Base-by-base conservation (phyloP, 2,113 vertebrate species). In the Oxyruncus cristatus region DNA sequence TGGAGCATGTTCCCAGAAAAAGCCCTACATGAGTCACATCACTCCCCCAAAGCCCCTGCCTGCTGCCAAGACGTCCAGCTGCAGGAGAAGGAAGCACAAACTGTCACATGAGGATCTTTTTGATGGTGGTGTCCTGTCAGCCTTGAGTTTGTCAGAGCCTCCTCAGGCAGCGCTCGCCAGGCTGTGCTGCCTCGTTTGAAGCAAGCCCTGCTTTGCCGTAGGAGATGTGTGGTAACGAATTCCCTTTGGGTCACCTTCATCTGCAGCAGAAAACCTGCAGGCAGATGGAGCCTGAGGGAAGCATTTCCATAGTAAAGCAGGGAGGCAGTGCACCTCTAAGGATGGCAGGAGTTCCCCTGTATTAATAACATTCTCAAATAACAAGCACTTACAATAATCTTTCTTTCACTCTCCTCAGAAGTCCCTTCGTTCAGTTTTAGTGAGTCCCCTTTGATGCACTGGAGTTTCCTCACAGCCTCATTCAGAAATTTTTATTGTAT, bases 221-320 rank as follows among this genome's bases (percentile, higher is more conserved):
- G 88, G 88, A 95, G 65, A 85, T 26, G 44, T 4, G 65, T 75
- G 74, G 44, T 68, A 87, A 91, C 9, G 2, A 96, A 95, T 79
- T 92, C 96, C 95, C 95, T 88, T 50, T 39, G 87, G 96, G 77
- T 89, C 87, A 91, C 22, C 93, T 76, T 89, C 85, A 94, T 85
- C 93, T 73, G 73, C 84, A 74, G 72, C 41, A 96, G 50, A 83
- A 95, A 96, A 74, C 46, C 50, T 52, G 50, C 76, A 89, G 92
- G 73, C 86, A 91, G 95, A 95, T 81, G 91, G 83, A 65, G 86
- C 90, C 72, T 89, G 58, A 86, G 88, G 88, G 95, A 96, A 93
- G 86, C 26, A 50, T 94, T 96, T 95, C 85, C 79, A 75, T 90
- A 78, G 72, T 7, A 80, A 91, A 87, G 52, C 12, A 56, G 47